Evolutionary conservation across 1,140 invertebrate genomes (phyloP), one percentile per base, ranked within the genome.

Genomic region (Melitaea cinxia): DNA sequence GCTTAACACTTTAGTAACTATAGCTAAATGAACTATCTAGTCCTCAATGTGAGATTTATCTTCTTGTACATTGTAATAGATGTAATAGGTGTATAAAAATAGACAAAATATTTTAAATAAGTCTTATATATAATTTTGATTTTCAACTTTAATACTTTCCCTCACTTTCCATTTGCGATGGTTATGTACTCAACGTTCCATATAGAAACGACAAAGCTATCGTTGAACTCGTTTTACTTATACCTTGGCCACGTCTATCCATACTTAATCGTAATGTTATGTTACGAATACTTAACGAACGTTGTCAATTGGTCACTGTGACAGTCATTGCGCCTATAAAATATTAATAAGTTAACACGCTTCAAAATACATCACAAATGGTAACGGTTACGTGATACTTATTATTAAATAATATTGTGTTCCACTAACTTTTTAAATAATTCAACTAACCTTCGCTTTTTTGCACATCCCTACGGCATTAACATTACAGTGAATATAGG

Each of bases 281-380:
- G 52, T 28, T 50, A 54, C 55, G 69, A 64, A 71, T 71, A 56
- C 64, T 60, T 65, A 72, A 55, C 52, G n/a, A 62, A 28, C 24
- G 37, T 42, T 71, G 76, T 72, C 75, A 78, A 75, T 75, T 71
- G 62, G 21, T 73, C 65, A 59, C 72, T 69, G 61, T 66, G 72
- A 75, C 72, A 67, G 56, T 52, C 65, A 49, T n/a, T 47, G 56
- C 53, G 69, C 55, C 55, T 24, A 57, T 70, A 63, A 75, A 78
- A 81, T 79, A 75, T 63, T 68, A 78, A 83, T 79, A 53, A 77
- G 47, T 61, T 59, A 12, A 59, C 61, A 57, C 68, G 56, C 56
- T 66, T 60, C 54, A 47, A 55, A 60, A 65, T 55, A 39, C 56
- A 60, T 65, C 39, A 58, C 24, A 56, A 61, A 68, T 63, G 60